Evolutionary conservation across 2,888 invertebrate species (phyloP).

Genomic region (Acleris sparsana): DNA sequence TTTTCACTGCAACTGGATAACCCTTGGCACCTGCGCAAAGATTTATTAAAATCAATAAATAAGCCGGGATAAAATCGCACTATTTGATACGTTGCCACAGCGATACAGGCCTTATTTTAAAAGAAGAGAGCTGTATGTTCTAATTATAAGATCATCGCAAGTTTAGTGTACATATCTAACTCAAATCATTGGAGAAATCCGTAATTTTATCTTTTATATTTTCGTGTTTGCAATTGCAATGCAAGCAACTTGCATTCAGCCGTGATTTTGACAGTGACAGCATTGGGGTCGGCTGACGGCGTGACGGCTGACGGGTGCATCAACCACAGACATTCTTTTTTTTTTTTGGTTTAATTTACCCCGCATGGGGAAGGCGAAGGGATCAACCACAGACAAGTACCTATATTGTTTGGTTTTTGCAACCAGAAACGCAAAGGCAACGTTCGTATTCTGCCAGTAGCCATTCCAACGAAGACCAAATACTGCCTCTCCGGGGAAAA

Average conservation of each 20-base stretch:
- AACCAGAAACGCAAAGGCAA: too few relatives aligned
- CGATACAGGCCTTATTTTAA: slow-evolving; percentile 8
- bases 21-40: slow-evolving; percentile 33
- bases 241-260: slow-evolving; percentile 17
- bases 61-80: slow-evolving; percentile 29
- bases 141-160: neutral
- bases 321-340: too few relatives aligned
- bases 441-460: too few relatives aligned
- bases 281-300: neutral
- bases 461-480: too few relatives aligned
- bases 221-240: slow-evolving; percentile 28
- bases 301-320: too few relatives aligned
- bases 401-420: too few relatives aligned
- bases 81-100: slow-evolving; percentile 2
- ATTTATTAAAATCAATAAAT: slow-evolving; percentile 37
- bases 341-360: too few relatives aligned
- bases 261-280: slow-evolving; percentile 23
- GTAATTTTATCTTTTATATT: slow-evolving; percentile 6
- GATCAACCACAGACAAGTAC: too few relatives aligned
- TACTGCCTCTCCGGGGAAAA: too few relatives aligned
- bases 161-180: slow-evolving; percentile 6
- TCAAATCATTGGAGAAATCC: slow-evolving; percentile 9
- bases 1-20: slow-evolving; percentile 24
- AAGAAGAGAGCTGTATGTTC: neutral
- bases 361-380: too few relatives aligned